phyloP scores from a whole-genome alignment of 2,113 vertebrate genomes.

The Melospiza georgiana region DNA sequence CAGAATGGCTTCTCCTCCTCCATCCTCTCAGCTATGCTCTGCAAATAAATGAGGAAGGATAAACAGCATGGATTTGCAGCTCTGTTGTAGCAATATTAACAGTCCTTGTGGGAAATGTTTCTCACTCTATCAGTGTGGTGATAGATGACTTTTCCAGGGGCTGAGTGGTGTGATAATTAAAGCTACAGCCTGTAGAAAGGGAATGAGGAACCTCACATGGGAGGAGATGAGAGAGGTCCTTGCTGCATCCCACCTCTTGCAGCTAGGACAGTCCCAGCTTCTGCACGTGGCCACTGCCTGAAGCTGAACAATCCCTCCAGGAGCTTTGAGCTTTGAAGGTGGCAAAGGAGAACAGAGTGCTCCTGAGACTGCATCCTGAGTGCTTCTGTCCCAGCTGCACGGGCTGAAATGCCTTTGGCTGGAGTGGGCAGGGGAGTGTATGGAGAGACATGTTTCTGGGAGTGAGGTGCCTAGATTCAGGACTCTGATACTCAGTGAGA shows the following conservation, averaged over 20 bases:
- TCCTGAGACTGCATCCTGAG: neutral
- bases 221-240: neutral
- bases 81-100: neutral
- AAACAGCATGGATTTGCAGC: neutral
- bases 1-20: neutral
- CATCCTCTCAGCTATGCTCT: neutral
- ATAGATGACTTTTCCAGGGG: neutral
- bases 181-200: neutral
- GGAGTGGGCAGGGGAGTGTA: neutral
- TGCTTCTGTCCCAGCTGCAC: neutral
- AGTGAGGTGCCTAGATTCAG: neutral
- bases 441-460: neutral
- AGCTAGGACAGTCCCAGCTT: neutral
- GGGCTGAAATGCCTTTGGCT: neutral
- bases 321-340: neutral
- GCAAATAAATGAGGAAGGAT: neutral
- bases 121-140: neutral
- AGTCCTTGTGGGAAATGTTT: neutral
- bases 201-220: accelerated
- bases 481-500: neutral
- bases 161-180: neutral
- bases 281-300: neutral
- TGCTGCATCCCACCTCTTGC: neutral
- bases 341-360: neutral
- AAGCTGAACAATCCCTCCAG: neutral